Evolutionary conservation across 2,888 invertebrate species (phyloP), one percentile per base, ranked within the genome.

Genomic region (Nezara viridula): DNA sequence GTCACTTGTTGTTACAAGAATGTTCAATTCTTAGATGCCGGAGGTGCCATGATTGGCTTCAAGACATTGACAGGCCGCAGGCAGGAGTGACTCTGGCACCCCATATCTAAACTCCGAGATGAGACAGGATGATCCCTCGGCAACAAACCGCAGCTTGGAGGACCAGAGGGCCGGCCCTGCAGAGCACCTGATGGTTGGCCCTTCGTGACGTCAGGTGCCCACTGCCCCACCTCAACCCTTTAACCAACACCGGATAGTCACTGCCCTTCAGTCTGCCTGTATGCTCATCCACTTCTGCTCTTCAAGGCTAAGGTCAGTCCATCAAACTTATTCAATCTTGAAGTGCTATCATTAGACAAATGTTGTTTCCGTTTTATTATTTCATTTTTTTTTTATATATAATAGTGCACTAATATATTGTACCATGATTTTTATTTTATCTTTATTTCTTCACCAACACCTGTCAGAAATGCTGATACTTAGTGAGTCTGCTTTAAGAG

Each of bases 201-300:
- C 81, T 81, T 81, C 0, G 81, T 81, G 81, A 81, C 81, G 81
- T 81, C 81, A 81, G 81, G 81, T 81, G 81, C 44, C 81, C 47
- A 81, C n/a, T 44, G 81, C 81, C 81, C 81, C 81, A 40, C 81
- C 81, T 81, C 81, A 81, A 81, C 81, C 81, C 81, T 81, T 81
- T n/a, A 81, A 44, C 81, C 81, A 81, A n/a, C 81, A 81, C 24
- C 0, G 60, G 60, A 14, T 81, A 81, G 81, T 81, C 81, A 81
- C 44, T 81, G 81, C 44, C 81, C 81, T 47, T 47, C 44, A 24
- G 81, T 81, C 81, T 44, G 44, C n/a, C 44, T 73, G 66, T 73
- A 37, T 73, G 66, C 66, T 37, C 66, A 73, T 73, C 81, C 44
- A 12, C n/a, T 5, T 81, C 44, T n/a, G 0, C 81, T n/a, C 40